Evolutionary conservation across 2,888 invertebrate species (phyloP).

Genomic region (Ichneumon xanthorius): DNA sequence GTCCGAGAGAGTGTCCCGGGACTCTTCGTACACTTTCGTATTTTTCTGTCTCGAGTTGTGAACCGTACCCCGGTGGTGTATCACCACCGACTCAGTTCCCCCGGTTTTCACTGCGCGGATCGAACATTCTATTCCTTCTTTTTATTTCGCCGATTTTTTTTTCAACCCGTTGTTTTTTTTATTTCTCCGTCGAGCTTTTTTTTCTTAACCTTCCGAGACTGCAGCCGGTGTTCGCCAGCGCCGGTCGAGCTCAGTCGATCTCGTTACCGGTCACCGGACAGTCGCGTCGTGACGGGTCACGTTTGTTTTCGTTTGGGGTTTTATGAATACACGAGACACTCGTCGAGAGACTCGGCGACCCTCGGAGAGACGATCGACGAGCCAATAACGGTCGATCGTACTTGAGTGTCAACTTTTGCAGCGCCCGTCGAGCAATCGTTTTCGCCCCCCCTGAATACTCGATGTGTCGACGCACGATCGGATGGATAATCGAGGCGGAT

Average conservation of each 20-base stretch:
- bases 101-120: not conserved
- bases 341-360: not conserved
- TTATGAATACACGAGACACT: not conserved
- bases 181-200: not conserved
- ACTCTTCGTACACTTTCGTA: constrained; percentile 61
- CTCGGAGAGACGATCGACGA: not conserved
- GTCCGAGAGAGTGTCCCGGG: constrained; percentile 58
- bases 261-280: constrained; percentile 44
- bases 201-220: not conserved
- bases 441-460: not conserved
- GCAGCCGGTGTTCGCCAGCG: not conserved
- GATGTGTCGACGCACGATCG: constrained; percentile 3
- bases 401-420: constrained; percentile 4
- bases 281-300: constrained; percentile 12
- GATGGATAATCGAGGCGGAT: constrained; percentile 7
- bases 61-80: constrained; percentile 54
- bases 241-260: constrained; percentile 35
- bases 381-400: not conserved
- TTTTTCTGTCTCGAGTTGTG: constrained; percentile 65
- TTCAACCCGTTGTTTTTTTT: not conserved
- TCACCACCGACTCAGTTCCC: constrained; percentile 27
- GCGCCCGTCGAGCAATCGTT: not conserved
- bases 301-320: too few species aligned
- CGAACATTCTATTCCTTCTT: not conserved
- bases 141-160: not conserved